Evolutionary conservation across 2,113 vertebrate genomes (phyloP).

Genomic region (Stegostoma tigrinum): DNA sequence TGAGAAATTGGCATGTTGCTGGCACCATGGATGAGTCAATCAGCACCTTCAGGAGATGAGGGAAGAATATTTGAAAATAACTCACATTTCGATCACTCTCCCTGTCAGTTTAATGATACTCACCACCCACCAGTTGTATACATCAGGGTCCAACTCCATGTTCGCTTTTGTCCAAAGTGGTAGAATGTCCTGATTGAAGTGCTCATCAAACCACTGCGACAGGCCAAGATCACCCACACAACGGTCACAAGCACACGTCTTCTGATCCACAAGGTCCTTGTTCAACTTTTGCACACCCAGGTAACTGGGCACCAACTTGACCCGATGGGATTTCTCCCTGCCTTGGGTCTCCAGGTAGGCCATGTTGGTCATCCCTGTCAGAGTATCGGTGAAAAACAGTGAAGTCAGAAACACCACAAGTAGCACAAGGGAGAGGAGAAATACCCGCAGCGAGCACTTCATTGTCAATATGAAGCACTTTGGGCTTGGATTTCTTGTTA

Average conservation of each 20-base stretch:
- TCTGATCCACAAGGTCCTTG: constrained; percentile 51
- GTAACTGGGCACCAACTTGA: constrained; percentile 85
- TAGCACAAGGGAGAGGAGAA: constrained; percentile 77
- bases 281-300: constrained; percentile 62
- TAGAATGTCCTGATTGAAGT: constrained; percentile 73
- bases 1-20: neutral
- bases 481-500: neutral
- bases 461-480: constrained; percentile 45
- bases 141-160: constrained; percentile 75
- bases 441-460: constrained; percentile 83
- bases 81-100: neutral
- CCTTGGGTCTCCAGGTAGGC: constrained; percentile 73
- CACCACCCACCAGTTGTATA: constrained; percentile 99
- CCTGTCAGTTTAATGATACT: constrained; percentile 48
- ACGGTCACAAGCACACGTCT: constrained; percentile 70
- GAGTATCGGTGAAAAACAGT: constrained; percentile 85
- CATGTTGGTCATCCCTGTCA: constrained; percentile 69
- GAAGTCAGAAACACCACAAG: constrained; percentile 85
- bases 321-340: constrained; percentile 68
- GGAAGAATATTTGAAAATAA: neutral
- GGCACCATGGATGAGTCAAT: neutral
- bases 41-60: neutral
- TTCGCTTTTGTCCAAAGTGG: constrained; percentile 92
- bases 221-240: constrained; percentile 69
- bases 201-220: constrained; percentile 82